A percentile compares a stretch with the other conserved stretches of the same genome.
Conservation (phyloP, 2,888 invertebrate genomes). For the Ophion obscuratus region DNA sequence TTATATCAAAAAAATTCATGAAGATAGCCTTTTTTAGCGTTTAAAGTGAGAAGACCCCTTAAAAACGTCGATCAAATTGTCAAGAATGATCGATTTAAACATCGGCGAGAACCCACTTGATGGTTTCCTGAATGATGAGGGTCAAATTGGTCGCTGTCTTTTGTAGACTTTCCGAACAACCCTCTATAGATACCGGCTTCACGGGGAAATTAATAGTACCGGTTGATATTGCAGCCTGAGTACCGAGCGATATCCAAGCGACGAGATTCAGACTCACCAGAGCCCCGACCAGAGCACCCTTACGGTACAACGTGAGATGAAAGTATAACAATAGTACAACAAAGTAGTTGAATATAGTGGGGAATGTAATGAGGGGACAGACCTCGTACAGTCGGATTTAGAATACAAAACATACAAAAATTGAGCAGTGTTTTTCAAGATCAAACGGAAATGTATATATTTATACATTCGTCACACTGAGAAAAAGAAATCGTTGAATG, state of each 20-base stretch:
- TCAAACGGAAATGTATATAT: not conserved
- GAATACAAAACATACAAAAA: too few relatives aligned
- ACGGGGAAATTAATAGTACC: constrained; percentile 87
- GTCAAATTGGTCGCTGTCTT: constrained; percentile 75
- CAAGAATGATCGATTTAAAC: constrained; percentile 5
- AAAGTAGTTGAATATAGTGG: too few relatives aligned
- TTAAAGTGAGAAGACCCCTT: not conserved
- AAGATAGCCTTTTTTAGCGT: too few relatives aligned
- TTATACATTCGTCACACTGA: not conserved
- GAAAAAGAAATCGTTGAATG: too few relatives aligned
- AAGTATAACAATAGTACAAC: not conserved
- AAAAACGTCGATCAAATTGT: constrained; percentile 35
- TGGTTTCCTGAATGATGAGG: constrained; percentile 70
- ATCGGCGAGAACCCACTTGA: constrained; percentile 67
- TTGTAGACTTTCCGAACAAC: constrained; percentile 83
- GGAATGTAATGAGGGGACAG: too few relatives aligned
- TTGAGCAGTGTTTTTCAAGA: not conserved
- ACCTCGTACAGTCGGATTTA: too few relatives aligned
- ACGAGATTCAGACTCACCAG: constrained; percentile 87
- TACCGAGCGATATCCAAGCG: constrained; percentile 89
- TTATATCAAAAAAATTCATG: too few relatives aligned
- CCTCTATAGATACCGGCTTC: constrained; percentile 87
- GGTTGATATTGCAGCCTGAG: constrained; percentile 88
- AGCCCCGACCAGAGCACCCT: constrained; percentile 89
- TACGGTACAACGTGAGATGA: not conserved